These are phyloP conservation scores for Catocala sponsa DNA, from an alignment of 2,888 invertebrate genomes.

Conservation along the genomic window DNA sequence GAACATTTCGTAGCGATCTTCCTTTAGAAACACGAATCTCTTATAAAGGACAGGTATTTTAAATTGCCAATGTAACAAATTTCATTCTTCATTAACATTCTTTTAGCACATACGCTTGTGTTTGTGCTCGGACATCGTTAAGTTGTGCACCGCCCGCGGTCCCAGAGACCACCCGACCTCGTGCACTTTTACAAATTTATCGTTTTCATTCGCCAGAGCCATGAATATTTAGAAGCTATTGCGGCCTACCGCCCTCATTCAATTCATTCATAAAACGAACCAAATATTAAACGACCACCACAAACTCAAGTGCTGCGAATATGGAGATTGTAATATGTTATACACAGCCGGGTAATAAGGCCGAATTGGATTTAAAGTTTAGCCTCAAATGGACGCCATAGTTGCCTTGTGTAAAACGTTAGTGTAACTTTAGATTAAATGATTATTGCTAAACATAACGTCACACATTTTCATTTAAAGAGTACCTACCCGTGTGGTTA, in stretches of 20 bases:
- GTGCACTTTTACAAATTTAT: slow-evolving; percentile 60
- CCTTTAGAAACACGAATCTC: no score
- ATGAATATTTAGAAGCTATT: slow-evolving; percentile 76
- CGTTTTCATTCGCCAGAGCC: slow-evolving; percentile 61
- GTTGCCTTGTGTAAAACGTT: neutral
- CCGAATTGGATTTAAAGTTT: slow-evolving; percentile 11
- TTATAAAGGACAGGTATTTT: no score
- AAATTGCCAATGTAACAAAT: no score
- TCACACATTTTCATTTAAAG: no score
- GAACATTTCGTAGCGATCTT: no score
- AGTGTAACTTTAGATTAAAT: neutral
- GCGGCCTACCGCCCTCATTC: slow-evolving; percentile 57
- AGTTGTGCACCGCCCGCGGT: slow-evolving; percentile 57
- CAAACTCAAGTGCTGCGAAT: slow-evolving; percentile 6
- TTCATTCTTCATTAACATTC: no score
- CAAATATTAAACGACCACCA: slow-evolving; percentile 47
- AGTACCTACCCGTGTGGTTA: no score
- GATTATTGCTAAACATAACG: no score
- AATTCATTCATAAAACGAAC: slow-evolving; percentile 58
- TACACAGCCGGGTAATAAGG: slow-evolving; percentile 5
- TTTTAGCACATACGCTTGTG: no score
- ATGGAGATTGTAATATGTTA: slow-evolving; percentile 14
- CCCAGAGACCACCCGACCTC: slow-evolving; percentile 30
- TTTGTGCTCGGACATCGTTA: slow-evolving; percentile 39
- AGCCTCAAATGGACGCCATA: neutral